Evolutionary conservation across 2,797 vertebrate species (phyloP).

Genomic region (Monodelphis domestica): DNA sequence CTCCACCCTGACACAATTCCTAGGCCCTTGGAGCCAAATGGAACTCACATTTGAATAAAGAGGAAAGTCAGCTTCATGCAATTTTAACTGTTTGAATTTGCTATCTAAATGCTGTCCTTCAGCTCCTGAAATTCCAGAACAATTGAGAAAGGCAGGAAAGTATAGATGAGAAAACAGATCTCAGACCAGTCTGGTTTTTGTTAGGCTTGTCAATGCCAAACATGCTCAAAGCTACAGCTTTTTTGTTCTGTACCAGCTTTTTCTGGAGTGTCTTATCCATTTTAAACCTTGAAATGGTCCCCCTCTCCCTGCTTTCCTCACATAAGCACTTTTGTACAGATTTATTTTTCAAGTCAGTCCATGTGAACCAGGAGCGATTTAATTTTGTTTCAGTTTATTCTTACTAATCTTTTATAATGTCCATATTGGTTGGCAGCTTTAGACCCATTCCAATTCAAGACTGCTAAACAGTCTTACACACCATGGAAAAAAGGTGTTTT

Average conservation of each 20-base stretch:
- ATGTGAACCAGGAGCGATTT: neutral
- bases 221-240: neutral
- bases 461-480: neutral
- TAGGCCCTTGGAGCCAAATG: neutral
- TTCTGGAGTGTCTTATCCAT: conserved; percentile 28
- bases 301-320: neutral
- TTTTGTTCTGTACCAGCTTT: neutral
- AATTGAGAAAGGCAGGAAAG: neutral
- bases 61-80: neutral
- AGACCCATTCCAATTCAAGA: conserved; percentile 19
- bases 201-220: neutral
- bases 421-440: conserved; percentile 20
- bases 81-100: neutral
- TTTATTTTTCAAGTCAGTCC: neutral
- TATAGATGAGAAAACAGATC: neutral
- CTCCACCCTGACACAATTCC: neutral
- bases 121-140: neutral
- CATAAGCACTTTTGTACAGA: conserved; percentile 6
- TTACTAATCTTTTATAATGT: conserved; percentile 11
- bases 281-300: neutral
- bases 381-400: conserved; percentile 18
- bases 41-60: conserved; percentile 15
- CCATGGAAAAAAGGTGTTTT: conserved; percentile 2
- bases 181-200: neutral
- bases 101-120: neutral